A percentile compares a stretch with the other conserved stretches of the same genome.
phyloP scores from a whole-genome alignment of 2,113 vertebrate species.

The Hypocryptadius cinnamomeus region DNA sequence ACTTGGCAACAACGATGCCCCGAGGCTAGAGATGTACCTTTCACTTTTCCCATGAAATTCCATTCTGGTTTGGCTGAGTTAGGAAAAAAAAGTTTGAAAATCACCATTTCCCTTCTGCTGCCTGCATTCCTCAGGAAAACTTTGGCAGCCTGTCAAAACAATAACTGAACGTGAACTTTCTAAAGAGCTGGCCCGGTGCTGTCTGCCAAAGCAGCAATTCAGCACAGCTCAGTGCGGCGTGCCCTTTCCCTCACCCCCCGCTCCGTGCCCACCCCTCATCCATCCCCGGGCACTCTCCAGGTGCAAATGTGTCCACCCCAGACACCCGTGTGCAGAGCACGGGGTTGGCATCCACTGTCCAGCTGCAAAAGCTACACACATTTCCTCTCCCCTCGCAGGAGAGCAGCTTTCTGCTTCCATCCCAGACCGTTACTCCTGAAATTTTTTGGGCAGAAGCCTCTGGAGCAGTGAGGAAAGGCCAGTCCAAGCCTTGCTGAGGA shows the following conservation, averaged over 20 bases:
- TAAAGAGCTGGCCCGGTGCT: slow-evolving; percentile 38
- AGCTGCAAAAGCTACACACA: background rate
- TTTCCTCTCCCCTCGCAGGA: background rate
- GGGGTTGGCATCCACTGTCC: rapidly evolving
- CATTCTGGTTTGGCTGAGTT: slow-evolving; percentile 55
- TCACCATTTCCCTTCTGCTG: slow-evolving; percentile 62
- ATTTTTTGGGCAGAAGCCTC: background rate
- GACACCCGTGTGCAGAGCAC: background rate
- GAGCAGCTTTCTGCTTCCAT: background rate
- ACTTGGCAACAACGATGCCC: slow-evolving; percentile 9
- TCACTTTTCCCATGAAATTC: slow-evolving; percentile 61
- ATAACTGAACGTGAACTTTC: slow-evolving; percentile 62
- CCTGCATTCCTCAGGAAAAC: slow-evolving; percentile 61
- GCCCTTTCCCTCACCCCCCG: slow-evolving; percentile 19
- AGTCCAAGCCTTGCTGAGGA: background rate
- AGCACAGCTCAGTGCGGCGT: background rate
- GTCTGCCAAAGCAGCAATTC: slow-evolving; percentile 51
- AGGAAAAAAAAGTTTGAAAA: slow-evolving; percentile 48
- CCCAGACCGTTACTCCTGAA: rapidly evolving
- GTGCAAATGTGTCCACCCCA: background rate
- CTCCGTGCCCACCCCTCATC: background rate
- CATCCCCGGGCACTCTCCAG: background rate
- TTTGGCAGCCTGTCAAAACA: slow-evolving; percentile 64
- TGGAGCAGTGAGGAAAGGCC: background rate
- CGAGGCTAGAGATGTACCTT: slow-evolving; percentile 53